These are phyloP conservation scores for Ephestia elutella DNA, from an alignment of 1,140 invertebrate species.

Conservation along the genomic window DNA sequence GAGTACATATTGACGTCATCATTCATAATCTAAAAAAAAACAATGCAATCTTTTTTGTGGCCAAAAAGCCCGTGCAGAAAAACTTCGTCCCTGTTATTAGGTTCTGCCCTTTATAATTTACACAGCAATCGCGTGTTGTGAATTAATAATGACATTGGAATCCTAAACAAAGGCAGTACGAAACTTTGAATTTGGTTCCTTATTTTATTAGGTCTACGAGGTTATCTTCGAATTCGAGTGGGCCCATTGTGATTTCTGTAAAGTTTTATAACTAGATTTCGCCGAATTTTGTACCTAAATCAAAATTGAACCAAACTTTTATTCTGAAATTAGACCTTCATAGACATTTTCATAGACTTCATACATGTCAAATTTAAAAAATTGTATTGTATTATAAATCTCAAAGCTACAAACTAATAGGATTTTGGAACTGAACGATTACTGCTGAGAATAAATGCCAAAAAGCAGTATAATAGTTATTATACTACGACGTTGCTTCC, in stretches of 20 bases:
- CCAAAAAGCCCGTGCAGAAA: background rate
- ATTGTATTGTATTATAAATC: too few relatives aligned
- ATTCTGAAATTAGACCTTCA: too few relatives aligned
- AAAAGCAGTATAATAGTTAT: too few relatives aligned
- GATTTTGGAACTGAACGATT: too few relatives aligned
- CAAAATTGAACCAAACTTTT: background rate
- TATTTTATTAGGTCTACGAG: background rate
- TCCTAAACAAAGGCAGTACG: background rate
- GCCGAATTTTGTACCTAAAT: background rate
- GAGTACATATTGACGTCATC: too few relatives aligned
- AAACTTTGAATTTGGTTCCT: background rate
- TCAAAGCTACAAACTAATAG: too few relatives aligned
- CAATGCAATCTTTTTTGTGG: background rate
- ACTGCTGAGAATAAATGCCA: too few relatives aligned
- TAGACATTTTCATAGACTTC: too few relatives aligned
- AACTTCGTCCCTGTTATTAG: background rate
- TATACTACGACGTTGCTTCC: too few relatives aligned
- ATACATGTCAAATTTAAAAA: too few relatives aligned
- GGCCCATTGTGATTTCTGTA: background rate
- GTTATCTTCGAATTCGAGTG: background rate
- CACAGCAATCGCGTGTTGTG: conserved; percentile 1
- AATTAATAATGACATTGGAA: background rate
- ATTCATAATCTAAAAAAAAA: too few relatives aligned
- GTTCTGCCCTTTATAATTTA: background rate
- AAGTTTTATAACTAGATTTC: background rate